Evolutionary conservation across 1,140 invertebrate species (phyloP).

Genomic region (Tetragonula clypearis): DNA sequence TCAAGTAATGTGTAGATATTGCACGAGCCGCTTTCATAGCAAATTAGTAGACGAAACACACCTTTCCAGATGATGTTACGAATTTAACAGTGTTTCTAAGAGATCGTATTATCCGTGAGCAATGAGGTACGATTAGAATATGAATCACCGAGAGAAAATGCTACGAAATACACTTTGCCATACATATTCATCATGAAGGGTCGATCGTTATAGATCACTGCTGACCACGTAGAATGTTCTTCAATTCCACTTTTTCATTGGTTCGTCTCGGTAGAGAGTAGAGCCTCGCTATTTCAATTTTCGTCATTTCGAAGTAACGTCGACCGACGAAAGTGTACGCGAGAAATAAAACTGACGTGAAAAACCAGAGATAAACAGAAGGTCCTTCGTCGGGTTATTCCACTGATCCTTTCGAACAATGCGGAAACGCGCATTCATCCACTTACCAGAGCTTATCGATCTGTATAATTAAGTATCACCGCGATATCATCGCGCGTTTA

Average conservation of each 20-base stretch:
- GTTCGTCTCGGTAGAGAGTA: constrained; percentile 16
- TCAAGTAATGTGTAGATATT: constrained; percentile 49
- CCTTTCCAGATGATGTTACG: constrained; percentile 60
- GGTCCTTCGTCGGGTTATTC: background rate
- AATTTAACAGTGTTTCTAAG: constrained; percentile 41
- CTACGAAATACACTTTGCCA: no score
- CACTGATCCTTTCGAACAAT: constrained; percentile 2
- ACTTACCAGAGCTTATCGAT: background rate
- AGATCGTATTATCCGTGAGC: constrained; percentile 21
- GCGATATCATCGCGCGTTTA: no score
- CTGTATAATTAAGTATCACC: no score
- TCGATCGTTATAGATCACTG: background rate
- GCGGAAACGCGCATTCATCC: background rate
- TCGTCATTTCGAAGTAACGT: constrained; percentile 42
- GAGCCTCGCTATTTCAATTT: constrained; percentile 52
- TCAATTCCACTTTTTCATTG: constrained; percentile 54
- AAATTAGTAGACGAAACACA: constrained; percentile 63
- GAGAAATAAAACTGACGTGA: background rate
- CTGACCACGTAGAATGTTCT: constrained; percentile 39
- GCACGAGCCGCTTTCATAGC: constrained; percentile 54
- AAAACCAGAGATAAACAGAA: constrained; percentile 5
- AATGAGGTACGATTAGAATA: constrained; percentile 36
- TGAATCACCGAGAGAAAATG: background rate
- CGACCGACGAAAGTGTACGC: background rate
- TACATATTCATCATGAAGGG: constrained; percentile 47